Conservation (phyloP, 1,140 invertebrate genomes). For the Lucilia cuprina region DNA sequence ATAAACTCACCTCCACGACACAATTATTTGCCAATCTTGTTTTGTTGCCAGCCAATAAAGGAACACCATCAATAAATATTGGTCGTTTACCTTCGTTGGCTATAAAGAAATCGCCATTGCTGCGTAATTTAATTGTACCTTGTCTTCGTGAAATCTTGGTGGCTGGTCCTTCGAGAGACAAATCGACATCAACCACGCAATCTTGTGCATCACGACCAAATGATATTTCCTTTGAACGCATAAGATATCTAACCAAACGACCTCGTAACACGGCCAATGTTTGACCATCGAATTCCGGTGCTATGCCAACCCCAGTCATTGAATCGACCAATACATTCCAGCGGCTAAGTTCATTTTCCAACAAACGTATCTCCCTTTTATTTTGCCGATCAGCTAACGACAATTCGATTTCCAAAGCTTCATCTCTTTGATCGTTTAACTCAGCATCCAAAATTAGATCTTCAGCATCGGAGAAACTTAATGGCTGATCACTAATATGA, state of each 20-base stretch:
- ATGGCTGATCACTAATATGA: slow-evolving; percentile 70
- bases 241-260: slow-evolving; percentile 89
- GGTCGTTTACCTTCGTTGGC: slow-evolving; percentile 94
- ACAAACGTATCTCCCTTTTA: slow-evolving; percentile 81
- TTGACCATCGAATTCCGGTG: slow-evolving; percentile 87
- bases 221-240: slow-evolving; percentile 95
- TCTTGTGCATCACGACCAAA: slow-evolving; percentile 90
- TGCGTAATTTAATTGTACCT: slow-evolving; percentile 87
- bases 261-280: slow-evolving; percentile 93
- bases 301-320: slow-evolving; percentile 80
- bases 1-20: slow-evolving; percentile 83
- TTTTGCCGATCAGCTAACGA: slow-evolving; percentile 71
- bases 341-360: slow-evolving; percentile 88
- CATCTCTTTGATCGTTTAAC: slow-evolving; percentile 79
- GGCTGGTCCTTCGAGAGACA: slow-evolving; percentile 89
- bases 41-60: slow-evolving; percentile 86
- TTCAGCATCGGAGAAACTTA: slow-evolving; percentile 93
- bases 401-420: slow-evolving; percentile 73
- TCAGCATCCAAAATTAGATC: slow-evolving; percentile 87
- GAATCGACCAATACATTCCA: slow-evolving; percentile 95
- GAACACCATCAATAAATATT: slow-evolving; percentile 92
- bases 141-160: slow-evolving; percentile 86
- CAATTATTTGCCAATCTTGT: slow-evolving; percentile 90
- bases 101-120: slow-evolving; percentile 93
- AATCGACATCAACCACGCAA: slow-evolving; percentile 91